These are phyloP conservation scores for Rhadina sibilatrix DNA, from an alignment of 2,113 vertebrate genomes.

Conservation along the genomic window DNA sequence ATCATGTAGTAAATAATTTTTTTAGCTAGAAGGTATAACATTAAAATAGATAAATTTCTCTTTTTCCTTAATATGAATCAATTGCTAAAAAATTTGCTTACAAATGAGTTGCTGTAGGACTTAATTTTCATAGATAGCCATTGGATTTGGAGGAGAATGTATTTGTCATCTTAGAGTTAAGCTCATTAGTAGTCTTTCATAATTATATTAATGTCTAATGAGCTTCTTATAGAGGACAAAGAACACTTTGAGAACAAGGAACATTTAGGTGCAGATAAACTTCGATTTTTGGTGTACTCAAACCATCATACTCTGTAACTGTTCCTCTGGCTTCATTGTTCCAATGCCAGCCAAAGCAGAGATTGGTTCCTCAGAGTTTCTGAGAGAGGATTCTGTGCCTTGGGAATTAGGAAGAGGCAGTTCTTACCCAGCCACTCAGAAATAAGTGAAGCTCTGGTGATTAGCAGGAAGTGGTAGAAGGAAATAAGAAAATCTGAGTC, in stretches of 20 bases:
- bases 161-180: neutral
- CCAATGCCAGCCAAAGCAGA: neutral
- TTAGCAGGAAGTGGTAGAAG: neutral
- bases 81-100: neutral
- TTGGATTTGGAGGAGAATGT: neutral
- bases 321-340: neutral
- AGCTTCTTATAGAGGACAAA: neutral
- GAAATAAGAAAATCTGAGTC: neutral
- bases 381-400: neutral
- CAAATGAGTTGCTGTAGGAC: neutral
- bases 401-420: neutral
- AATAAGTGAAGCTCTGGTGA: neutral
- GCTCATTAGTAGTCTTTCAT: neutral
- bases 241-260: neutral
- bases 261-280: neutral
- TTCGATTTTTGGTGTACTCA: fast-evolving
- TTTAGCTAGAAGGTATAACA: neutral
- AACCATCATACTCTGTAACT: neutral
- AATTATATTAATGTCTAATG: neutral
- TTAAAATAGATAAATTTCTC: neutral
- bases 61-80: neutral
- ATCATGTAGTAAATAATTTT: neutral
- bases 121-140: neutral
- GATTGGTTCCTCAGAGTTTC: neutral
- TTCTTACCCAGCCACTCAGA: neutral